Evolutionary conservation across 1,140 invertebrate species (phyloP).

Genomic region (Eupeodes corollae): DNA sequence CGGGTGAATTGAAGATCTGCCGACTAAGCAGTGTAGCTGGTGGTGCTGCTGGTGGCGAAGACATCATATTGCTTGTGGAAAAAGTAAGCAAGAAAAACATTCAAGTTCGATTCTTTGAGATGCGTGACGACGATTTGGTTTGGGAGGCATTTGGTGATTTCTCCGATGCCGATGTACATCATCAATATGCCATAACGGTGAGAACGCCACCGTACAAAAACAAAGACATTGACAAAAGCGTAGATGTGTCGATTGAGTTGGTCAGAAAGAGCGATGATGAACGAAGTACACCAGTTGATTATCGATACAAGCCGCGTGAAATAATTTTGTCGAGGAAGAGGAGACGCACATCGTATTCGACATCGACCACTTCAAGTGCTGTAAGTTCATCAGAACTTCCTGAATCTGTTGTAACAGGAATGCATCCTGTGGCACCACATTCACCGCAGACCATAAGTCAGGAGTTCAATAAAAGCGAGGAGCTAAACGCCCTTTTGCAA

Average conservation of each 20-base stretch:
- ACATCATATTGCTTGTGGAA: constrained; percentile 78
- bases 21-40: constrained; percentile 64
- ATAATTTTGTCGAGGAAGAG: constrained; percentile 37
- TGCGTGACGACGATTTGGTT: constrained; percentile 50
- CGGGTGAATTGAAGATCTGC: constrained; percentile 77
- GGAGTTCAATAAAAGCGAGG: too few relatives aligned
- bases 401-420: constrained; percentile 10
- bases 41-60: constrained; percentile 62
- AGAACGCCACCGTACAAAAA: constrained; percentile 67
- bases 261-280: constrained; percentile 65
- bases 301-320: constrained; percentile 47
- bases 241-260: constrained; percentile 62
- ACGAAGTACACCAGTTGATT: constrained; percentile 52
- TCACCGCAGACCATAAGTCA: too few relatives aligned
- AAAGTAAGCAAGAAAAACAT: constrained; percentile 90
- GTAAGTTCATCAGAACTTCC: constrained; percentile 26
- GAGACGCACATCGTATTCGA: constrained; percentile 1
- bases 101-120: constrained; percentile 65
- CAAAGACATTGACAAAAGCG: constrained; percentile 45
- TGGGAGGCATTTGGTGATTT: constrained; percentile 69
- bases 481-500: too few relatives aligned
- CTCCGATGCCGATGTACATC: constrained; percentile 74
- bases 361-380: too few relatives aligned
- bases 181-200: constrained; percentile 71
- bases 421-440: too few relatives aligned